Conservation (phyloP, 92 coral and sea anemone genomes). For the Epizoanthus fatuus region DNA sequence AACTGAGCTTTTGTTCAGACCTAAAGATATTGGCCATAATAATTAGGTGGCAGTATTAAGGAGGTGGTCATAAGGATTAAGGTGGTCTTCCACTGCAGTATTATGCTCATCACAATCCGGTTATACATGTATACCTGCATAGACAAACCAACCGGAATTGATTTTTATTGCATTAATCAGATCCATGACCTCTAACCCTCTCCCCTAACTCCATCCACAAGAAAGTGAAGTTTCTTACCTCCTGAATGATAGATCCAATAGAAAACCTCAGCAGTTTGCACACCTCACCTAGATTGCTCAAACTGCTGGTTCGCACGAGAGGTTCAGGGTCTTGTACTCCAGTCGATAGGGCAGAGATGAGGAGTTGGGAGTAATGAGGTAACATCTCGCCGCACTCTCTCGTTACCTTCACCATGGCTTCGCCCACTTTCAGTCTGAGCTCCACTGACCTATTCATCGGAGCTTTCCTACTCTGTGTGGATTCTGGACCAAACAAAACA, state of each 20-base stretch:
- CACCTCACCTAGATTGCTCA: slow-evolving; percentile 94
- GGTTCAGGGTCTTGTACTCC: slow-evolving; percentile 89
- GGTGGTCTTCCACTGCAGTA: no score
- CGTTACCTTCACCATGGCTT: slow-evolving; percentile 89
- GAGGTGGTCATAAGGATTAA: no score
- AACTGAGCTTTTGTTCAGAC: no score
- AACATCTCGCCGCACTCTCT: slow-evolving; percentile 88
- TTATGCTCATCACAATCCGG: no score
- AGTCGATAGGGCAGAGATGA: slow-evolving; percentile 80
- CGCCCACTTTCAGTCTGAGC: slow-evolving; percentile 87
- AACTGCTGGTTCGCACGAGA: slow-evolving; percentile 94
- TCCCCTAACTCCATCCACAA: no score
- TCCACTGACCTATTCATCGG: slow-evolving; percentile 68
- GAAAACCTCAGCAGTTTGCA: slow-evolving; percentile 88
- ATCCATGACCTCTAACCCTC: no score
- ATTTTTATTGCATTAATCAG: no score
- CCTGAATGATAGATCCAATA: slow-evolving; percentile 81
- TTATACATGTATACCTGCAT: no score
- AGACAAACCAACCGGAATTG: no score
- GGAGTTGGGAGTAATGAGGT: slow-evolving; percentile 84
- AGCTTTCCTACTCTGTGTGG: not conserved
- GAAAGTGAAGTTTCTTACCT: slow-evolving; percentile 61
- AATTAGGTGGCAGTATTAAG: no score
- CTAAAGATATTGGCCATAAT: no score
- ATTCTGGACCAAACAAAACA: not conserved